phyloP scores from a whole-genome alignment of 2,888 invertebrate species.

The Boloria euphrosyne region DNA sequence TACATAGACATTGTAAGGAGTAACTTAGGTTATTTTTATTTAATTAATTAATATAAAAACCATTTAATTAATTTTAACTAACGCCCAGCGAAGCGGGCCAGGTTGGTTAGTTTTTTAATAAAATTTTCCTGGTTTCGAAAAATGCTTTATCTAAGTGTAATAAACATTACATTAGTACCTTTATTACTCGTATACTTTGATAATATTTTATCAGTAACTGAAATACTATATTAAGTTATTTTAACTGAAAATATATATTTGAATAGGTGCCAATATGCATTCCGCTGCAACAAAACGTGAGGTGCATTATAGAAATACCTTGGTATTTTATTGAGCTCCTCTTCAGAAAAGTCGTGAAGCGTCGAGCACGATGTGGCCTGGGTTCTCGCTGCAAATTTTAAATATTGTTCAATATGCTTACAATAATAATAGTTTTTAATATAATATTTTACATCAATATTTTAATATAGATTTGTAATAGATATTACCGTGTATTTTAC shows the following conservation, averaged over 20 bases:
- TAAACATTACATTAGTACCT: not conserved
- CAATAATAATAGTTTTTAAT: constrained; percentile 10
- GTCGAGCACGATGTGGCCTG: constrained; percentile 80
- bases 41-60: too few relatives aligned
- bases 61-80: too few relatives aligned
- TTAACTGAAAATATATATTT: constrained; percentile 12
- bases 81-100: too few relatives aligned
- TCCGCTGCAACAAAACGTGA: constrained; percentile 20
- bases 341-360: constrained; percentile 75
- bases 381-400: constrained; percentile 64
- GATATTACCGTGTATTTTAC: not conserved
- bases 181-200: not conserved
- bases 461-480: not conserved
- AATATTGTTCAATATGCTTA: constrained; percentile 24
- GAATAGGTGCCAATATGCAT: constrained; percentile 27
- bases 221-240: constrained; percentile 3
- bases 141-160: not conserved
- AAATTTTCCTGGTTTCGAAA: too few relatives aligned
- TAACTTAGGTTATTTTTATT: too few relatives aligned
- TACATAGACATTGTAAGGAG: too few relatives aligned
- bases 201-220: not conserved
- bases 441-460: constrained; percentile 7
- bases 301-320: constrained; percentile 54
- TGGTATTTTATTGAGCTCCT: constrained; percentile 77
- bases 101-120: too few relatives aligned